Conservation (phyloP, 2,797 vertebrate genomes). For the Melanotaenia maccullochi region DNA sequence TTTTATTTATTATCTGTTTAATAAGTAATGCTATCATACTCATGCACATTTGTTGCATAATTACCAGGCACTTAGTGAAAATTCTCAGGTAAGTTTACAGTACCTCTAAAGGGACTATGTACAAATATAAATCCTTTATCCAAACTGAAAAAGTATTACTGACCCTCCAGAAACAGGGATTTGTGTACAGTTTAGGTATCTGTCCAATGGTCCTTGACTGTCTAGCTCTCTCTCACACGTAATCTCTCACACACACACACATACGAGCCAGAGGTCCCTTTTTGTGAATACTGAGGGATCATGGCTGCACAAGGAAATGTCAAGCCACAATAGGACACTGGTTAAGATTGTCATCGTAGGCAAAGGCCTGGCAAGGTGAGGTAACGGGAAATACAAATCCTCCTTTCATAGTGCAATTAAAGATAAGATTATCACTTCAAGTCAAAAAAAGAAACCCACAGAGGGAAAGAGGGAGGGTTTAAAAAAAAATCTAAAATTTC, state of each 20-base stretch:
- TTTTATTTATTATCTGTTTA: slow-evolving; percentile 59
- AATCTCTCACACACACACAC: slow-evolving; percentile 7
- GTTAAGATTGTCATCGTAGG: slow-evolving; percentile 76
- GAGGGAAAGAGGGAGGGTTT: slow-evolving; percentile 24
- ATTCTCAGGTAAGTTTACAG: slow-evolving; percentile 67
- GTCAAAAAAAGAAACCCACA: slow-evolving; percentile 55
- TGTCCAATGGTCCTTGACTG: slow-evolving; percentile 39
- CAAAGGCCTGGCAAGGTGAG: slow-evolving; percentile 66
- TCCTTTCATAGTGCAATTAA: slow-evolving; percentile 79
- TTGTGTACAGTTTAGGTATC: slow-evolving; percentile 37
- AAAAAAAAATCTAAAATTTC: slow-evolving; percentile 27
- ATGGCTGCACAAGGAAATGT: slow-evolving; percentile 49
- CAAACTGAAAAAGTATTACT: slow-evolving; percentile 45
- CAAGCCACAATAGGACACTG: slow-evolving; percentile 54
- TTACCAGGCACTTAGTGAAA: slow-evolving; percentile 78
- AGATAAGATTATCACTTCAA: slow-evolving; percentile 69
- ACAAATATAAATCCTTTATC: slow-evolving; percentile 58
- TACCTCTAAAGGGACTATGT: slow-evolving; percentile 66
- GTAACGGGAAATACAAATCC: slow-evolving; percentile 68
- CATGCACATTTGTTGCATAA: slow-evolving; percentile 63
- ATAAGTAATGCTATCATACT: slow-evolving; percentile 64
- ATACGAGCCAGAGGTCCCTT: slow-evolving; percentile 25
- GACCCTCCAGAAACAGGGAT: slow-evolving; percentile 36
- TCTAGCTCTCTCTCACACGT: slow-evolving; percentile 9
- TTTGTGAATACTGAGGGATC: slow-evolving; percentile 56